A percentile compares a stretch with the other conserved stretches of the same genome.
Evolutionary conservation across 1,140 invertebrate species (phyloP).

Genomic region (Ceratina calcarata): DNA sequence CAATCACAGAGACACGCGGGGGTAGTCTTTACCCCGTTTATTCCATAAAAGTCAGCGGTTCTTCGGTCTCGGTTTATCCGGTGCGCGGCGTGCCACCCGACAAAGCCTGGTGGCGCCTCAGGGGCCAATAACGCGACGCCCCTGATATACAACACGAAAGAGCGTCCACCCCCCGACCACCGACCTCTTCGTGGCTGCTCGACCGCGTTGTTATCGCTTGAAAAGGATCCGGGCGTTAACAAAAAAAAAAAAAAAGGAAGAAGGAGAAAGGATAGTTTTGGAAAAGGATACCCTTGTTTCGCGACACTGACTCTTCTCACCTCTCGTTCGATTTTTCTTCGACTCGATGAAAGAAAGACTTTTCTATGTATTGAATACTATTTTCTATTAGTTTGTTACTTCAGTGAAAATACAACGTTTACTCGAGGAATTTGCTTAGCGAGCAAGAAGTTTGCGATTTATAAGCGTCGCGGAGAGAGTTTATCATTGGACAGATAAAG

Average conservation of each 20-base stretch:
- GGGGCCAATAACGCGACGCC: conserved; percentile 67
- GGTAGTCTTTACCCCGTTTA: conserved; percentile 73
- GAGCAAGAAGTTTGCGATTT: neutral
- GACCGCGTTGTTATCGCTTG: conserved; percentile 61
- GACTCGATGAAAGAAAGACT: neutral
- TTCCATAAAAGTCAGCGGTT: conserved; percentile 75
- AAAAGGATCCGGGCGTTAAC: conserved; percentile 56
- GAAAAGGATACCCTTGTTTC: conserved; percentile 19
- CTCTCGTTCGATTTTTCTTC: neutral
- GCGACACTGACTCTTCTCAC: neutral
- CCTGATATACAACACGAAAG: conserved; percentile 67
- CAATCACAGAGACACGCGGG: conserved; percentile 18
- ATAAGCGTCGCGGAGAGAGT: neutral
- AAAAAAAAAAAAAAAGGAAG: conserved; percentile 15
- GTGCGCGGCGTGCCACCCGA: conserved; percentile 59
- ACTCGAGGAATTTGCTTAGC: too few species aligned
- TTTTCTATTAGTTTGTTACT: too few species aligned
- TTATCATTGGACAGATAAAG: neutral
- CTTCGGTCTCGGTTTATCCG: conserved; percentile 72
- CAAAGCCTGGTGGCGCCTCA: conserved; percentile 65
- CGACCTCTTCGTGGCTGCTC: conserved; percentile 56
- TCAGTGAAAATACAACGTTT: neutral
- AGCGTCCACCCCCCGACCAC: conserved; percentile 42
- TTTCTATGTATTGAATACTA: neutral
- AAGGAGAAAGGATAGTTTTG: conserved; percentile 24